phyloP scores from a whole-genome alignment of 2,797 vertebrate species.

The Ptychobarbus kaznakovi region DNA sequence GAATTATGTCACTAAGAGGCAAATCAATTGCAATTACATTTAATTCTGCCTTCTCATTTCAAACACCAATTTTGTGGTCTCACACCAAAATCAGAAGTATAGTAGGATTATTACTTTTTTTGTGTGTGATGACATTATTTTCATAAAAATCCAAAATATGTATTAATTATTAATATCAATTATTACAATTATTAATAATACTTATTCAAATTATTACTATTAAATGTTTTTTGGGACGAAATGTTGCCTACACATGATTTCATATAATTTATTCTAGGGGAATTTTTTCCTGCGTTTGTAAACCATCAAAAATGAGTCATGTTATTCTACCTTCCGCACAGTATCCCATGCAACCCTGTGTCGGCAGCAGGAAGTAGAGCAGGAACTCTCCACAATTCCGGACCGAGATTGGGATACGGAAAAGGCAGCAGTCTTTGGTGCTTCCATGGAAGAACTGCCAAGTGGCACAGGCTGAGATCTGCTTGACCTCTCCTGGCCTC shows the following conservation, averaged over 20 bases:
- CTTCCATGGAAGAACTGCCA: constrained; percentile 79
- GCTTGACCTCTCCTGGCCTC: constrained; percentile 67
- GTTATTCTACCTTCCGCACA: constrained; percentile 74
- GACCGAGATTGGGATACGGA: constrained; percentile 75
- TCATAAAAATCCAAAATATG: background rate
- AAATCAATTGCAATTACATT: background rate
- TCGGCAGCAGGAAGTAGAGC: constrained; percentile 80
- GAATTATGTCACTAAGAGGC: background rate
- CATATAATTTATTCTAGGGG: background rate
- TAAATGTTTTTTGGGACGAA: background rate
- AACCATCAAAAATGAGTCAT: background rate
- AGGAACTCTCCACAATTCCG: constrained; percentile 78
- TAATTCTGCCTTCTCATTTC: background rate
- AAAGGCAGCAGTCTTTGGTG: constrained; percentile 80
- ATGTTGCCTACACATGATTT: background rate
- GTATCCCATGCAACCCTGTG: constrained; percentile 84
- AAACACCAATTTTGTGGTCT: background rate
- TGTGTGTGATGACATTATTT: background rate
- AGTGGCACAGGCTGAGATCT: constrained; percentile 76
- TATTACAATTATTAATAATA: too few relatives aligned
- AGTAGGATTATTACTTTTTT: background rate
- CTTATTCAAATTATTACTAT: too few relatives aligned
- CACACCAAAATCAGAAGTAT: background rate
- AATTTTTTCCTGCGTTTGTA: background rate
- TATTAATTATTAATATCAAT: too few relatives aligned